phyloP scores from a whole-genome alignment of 2,888 invertebrate genomes.

The Epirrhoe alternata region DNA sequence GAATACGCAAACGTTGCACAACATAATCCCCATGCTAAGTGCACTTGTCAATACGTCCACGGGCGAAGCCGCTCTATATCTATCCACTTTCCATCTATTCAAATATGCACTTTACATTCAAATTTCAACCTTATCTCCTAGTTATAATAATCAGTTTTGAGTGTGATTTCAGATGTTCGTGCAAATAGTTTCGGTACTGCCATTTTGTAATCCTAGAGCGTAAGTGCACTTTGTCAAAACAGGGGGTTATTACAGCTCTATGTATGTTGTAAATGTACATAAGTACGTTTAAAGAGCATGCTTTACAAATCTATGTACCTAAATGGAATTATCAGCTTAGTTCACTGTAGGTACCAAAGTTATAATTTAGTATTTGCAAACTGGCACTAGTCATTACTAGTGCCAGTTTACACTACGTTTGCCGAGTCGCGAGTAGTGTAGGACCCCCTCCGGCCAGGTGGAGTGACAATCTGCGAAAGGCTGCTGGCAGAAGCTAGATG shows the following conservation, averaged over 20 bases:
- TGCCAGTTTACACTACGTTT: too few species aligned
- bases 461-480: too few species aligned
- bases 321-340: background rate
- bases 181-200: slow-evolving; percentile 65
- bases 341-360: too few species aligned
- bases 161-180: slow-evolving; percentile 39
- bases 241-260: slow-evolving; percentile 54
- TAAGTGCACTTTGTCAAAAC: slow-evolving; percentile 75
- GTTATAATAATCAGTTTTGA: slow-evolving; percentile 39
- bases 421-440: too few species aligned
- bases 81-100: slow-evolving; percentile 65
- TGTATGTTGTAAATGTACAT: slow-evolving; percentile 24
- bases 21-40: slow-evolving; percentile 74
- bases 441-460: too few species aligned
- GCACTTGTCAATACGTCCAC: slow-evolving; percentile 77
- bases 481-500: too few species aligned
- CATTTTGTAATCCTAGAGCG: slow-evolving; percentile 74
- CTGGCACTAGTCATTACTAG: too few species aligned
- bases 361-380: too few species aligned
- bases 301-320: background rate
- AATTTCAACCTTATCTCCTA: slow-evolving; percentile 26
- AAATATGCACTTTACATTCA: slow-evolving; percentile 52
- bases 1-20: slow-evolving; percentile 49
- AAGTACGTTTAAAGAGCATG: background rate
- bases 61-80: slow-evolving; percentile 54